Evolutionary conservation across 2,888 invertebrate species (phyloP).

Genomic region (Philopedon plagiatum): DNA sequence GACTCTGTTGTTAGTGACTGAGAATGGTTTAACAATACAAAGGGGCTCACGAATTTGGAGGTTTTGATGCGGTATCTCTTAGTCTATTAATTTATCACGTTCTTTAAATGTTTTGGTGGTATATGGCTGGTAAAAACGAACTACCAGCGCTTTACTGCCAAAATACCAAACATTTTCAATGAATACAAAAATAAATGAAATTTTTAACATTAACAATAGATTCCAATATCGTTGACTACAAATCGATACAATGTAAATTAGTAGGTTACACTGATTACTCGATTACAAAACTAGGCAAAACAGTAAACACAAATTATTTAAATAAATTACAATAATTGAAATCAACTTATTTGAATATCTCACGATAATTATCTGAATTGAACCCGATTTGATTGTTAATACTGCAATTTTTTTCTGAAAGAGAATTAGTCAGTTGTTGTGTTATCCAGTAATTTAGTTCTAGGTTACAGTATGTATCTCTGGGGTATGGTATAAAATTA

Average conservation of each 20-base stretch:
- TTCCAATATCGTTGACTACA: background rate
- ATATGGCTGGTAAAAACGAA: too few species aligned
- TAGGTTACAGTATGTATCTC: background rate
- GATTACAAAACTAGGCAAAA: constrained; percentile 2
- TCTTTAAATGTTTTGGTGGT: too few species aligned
- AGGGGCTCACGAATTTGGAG: too few species aligned
- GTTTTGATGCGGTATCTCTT: too few species aligned
- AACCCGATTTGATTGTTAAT: constrained; percentile 9
- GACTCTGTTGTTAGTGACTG: too few species aligned
- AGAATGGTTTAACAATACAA: too few species aligned
- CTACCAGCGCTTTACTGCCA: too few species aligned
- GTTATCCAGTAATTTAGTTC: background rate
- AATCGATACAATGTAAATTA: background rate
- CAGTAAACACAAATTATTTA: constrained; percentile 3
- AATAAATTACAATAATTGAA: constrained; percentile 12
- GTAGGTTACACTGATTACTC: background rate
- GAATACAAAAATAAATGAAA: too few species aligned
- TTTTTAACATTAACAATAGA: too few species aligned
- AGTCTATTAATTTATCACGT: too few species aligned
- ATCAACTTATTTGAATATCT: constrained; percentile 4
- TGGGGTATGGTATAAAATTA: background rate
- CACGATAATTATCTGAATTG: constrained; percentile 21
- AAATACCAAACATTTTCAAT: too few species aligned
- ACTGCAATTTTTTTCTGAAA: constrained; percentile 30
- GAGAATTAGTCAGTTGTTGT: background rate